Base-by-base conservation (phyloP, 2,113 vertebrate species). In the Mesembrinibis cayennensis region DNA sequence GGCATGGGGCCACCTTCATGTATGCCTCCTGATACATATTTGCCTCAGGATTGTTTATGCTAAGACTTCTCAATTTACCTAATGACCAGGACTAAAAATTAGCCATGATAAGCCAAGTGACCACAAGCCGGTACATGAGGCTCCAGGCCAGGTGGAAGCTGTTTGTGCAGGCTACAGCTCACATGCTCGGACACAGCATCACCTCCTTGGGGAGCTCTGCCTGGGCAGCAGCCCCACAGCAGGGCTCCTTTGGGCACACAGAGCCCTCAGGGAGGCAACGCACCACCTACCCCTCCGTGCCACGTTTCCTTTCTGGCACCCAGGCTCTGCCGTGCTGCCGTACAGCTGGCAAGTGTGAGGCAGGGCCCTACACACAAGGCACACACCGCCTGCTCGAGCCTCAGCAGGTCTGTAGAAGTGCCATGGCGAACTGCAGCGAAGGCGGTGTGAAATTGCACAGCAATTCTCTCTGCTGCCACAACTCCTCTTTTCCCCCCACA, bases 101-200 rank as follows among this genome's bases (percentile, higher is more conserved):
- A 76, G 45, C 53, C 26, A 7, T 5, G 29, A 69, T 36, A 83
- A 96, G 47, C 29, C 26, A 52, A 56, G 40, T 8, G 49, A 89
- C 44, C 66, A 63, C 3, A 7, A 59, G 47, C 11, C 6, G 1
- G 42, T 20, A 49, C 1, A 1, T 2, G 62, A 92, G 56, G 70
- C 91, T 78, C 23, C 66, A 77, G 52, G 42, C 42, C 61, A 82
- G 65, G 79, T 6, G 36, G 25, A 49, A 19, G 9, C 59, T 52
- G 16, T 5, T 6, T 7, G 18, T 9, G 1, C 29, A 50, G 42
- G 52, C 29, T 58, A 21, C 27, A 79, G 56, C n/a, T 59, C 44
- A 21, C 16, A 18, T 0, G 25, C 16, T 63, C 0, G 0, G 52
- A 63, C 23, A 26, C 3, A 5, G 71, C 10, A 2, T 49, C 74